Conservation (phyloP, 2,888 invertebrate genomes). For the Trachelus troglodyta region DNA sequence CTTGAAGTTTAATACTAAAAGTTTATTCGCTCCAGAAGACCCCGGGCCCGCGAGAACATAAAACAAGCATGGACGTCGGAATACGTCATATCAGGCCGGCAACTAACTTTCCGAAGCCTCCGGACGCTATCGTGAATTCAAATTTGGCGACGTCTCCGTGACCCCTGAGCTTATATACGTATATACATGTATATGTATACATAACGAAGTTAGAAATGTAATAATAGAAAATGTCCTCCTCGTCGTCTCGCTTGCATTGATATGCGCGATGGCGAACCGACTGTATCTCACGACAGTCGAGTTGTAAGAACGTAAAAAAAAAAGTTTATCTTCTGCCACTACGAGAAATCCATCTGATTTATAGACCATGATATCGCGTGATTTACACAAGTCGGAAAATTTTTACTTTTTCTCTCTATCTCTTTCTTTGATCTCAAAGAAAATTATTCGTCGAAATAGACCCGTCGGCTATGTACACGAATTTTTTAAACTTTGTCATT, state of each 20-base stretch:
- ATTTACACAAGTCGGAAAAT: too few relatives aligned
- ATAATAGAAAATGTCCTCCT: too few relatives aligned
- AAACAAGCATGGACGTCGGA: constrained; percentile 15
- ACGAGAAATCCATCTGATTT: too few relatives aligned
- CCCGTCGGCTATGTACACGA: too few relatives aligned
- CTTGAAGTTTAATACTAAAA: constrained; percentile 15
- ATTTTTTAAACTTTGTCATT: too few relatives aligned
- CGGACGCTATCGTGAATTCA: constrained; percentile 1
- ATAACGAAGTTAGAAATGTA: too few relatives aligned
- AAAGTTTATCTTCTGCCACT: constrained; percentile 18
- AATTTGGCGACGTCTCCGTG: constrained; percentile 6
- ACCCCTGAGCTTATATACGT: constrained; percentile 10
- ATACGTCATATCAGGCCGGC: constrained; percentile 18
- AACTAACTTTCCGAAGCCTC: constrained; percentile 4
- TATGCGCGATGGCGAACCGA: constrained; percentile 17
- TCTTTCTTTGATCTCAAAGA: too few relatives aligned
- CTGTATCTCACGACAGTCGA: constrained; percentile 17
- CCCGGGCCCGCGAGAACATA: constrained; percentile 7
- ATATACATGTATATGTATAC: constrained; percentile 5
- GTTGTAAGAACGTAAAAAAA: constrained; percentile 13
- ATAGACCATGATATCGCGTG: too few relatives aligned
- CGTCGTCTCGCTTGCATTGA: constrained; percentile 6
- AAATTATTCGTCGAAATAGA: too few relatives aligned
- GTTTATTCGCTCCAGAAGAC: constrained; percentile 13
- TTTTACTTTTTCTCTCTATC: too few relatives aligned